Conservation (phyloP, 2,888 invertebrate species). For the Alloplasta piceator region DNA sequence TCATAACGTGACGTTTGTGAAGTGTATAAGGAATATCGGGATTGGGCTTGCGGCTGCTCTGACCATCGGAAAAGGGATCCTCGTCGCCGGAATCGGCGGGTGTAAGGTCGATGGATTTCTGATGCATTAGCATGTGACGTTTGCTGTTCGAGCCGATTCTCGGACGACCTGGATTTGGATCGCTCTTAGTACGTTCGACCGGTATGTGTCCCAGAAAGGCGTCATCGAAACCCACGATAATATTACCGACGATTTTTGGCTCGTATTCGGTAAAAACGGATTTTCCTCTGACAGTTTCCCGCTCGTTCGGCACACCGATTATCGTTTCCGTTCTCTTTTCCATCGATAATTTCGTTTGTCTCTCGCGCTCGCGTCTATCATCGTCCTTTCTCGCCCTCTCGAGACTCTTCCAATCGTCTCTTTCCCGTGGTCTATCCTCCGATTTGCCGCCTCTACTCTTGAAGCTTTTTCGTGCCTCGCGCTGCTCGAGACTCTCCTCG, state of each 20-base stretch:
- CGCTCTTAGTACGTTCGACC: constrained; percentile 93
- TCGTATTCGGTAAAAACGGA: constrained; percentile 87
- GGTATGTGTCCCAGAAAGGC: constrained; percentile 85
- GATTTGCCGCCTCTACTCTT: constrained; percentile 68
- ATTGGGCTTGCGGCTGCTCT: constrained; percentile 83
- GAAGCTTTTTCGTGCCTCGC: constrained; percentile 42
- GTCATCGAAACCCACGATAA: constrained; percentile 80
- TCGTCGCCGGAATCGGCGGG: constrained; percentile 94
- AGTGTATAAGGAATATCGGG: constrained; percentile 92
- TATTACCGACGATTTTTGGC: constrained; percentile 85
- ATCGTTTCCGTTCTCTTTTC: constrained; percentile 77
- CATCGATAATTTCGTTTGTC: constrained; percentile 73
- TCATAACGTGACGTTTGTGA: constrained; percentile 93
- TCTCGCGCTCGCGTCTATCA: constrained; percentile 78
- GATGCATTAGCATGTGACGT: constrained; percentile 92
- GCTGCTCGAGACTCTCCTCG: constrained; percentile 69
- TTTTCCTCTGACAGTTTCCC: constrained; percentile 79
- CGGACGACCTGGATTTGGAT: constrained; percentile 91
- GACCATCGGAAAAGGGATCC: constrained; percentile 88
- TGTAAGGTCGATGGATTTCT: constrained; percentile 93
- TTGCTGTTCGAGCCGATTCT: constrained; percentile 89
- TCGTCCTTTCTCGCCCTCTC: constrained; percentile 80
- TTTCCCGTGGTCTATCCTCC: constrained; percentile 77
- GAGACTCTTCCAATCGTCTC: constrained; percentile 81
- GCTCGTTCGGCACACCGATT: constrained; percentile 73